phyloP scores from a whole-genome alignment of 1,140 invertebrate species.

The Heliconius melpomene region DNA sequence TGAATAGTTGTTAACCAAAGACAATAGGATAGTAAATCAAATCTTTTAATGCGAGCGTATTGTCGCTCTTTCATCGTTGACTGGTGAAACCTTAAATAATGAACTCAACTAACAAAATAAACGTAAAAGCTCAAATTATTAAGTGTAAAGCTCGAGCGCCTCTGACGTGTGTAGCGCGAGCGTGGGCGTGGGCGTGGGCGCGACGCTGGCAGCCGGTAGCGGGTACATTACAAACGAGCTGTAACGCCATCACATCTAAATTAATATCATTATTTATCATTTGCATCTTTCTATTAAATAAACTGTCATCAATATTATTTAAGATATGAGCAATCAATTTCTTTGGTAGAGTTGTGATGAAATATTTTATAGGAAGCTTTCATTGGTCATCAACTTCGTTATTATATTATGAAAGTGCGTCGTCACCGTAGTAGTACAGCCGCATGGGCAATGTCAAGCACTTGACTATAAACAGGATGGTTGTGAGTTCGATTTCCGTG shows the following conservation, averaged over 20 bases:
- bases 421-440: too few relatives aligned
- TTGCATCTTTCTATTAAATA: slow-evolving; percentile 13
- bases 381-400: too few relatives aligned
- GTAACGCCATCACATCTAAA: not conserved
- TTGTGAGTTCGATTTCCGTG: too few relatives aligned
- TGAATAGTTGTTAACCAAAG: not conserved
- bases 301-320: slow-evolving; percentile 8
- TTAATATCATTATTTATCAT: not conserved
- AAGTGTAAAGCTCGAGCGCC: not conserved
- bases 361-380: not conserved
- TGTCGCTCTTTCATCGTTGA: not conserved
- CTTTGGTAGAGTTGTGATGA: not conserved
- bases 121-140: not conserved
- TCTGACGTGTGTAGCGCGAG: not conserved
- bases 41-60: not conserved
- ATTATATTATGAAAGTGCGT: too few relatives aligned
- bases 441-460: too few relatives aligned
- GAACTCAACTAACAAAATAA: not conserved
- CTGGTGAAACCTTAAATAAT: not conserved
- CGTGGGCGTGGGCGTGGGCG: not conserved
- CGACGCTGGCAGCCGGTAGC: slow-evolving; percentile 1
- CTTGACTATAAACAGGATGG: too few relatives aligned
- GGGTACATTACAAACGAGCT: not conserved
- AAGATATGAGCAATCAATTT: not conserved
- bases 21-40: not conserved